phyloP scores from a whole-genome alignment of 2,797 vertebrate genomes.

The Schizopygopsis pylzovi region DNA sequence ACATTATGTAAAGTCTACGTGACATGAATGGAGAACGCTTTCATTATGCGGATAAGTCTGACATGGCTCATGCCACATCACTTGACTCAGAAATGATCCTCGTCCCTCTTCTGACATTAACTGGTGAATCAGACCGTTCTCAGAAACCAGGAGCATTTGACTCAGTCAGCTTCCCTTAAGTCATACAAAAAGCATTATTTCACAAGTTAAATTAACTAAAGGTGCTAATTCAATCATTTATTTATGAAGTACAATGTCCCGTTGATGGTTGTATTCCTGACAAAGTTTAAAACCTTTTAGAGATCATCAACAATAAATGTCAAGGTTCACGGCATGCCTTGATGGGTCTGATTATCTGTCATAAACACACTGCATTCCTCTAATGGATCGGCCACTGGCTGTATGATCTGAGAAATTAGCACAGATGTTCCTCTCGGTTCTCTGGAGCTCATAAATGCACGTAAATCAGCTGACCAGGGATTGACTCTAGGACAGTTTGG shows the following conservation, averaged over 20 bases:
- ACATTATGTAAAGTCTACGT: slow-evolving; percentile 6
- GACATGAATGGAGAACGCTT: slow-evolving; percentile 5
- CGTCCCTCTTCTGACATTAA: slow-evolving; percentile 7
- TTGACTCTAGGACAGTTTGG: background rate
- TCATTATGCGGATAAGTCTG: background rate
- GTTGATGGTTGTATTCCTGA: background rate
- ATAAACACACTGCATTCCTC: background rate
- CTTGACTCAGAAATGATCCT: slow-evolving; percentile 17
- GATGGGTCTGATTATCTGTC: slow-evolving; percentile 7
- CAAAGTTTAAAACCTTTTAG: background rate
- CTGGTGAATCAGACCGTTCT: background rate
- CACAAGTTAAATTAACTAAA: background rate
- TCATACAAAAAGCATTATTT: background rate
- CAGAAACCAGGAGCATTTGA: background rate
- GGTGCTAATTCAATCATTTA: background rate
- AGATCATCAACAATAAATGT: background rate
- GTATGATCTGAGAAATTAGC: slow-evolving; percentile 4
- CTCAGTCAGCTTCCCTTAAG: background rate
- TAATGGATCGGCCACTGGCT: background rate
- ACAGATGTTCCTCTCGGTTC: background rate
- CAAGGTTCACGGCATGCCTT: background rate
- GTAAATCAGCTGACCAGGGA: background rate
- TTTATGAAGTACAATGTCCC: too few relatives aligned
- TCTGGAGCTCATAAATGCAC: background rate
- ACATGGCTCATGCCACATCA: slow-evolving; percentile 7